Conservation (phyloP, 2,888 invertebrate species). For the Carpatolechia fugitivella region DNA sequence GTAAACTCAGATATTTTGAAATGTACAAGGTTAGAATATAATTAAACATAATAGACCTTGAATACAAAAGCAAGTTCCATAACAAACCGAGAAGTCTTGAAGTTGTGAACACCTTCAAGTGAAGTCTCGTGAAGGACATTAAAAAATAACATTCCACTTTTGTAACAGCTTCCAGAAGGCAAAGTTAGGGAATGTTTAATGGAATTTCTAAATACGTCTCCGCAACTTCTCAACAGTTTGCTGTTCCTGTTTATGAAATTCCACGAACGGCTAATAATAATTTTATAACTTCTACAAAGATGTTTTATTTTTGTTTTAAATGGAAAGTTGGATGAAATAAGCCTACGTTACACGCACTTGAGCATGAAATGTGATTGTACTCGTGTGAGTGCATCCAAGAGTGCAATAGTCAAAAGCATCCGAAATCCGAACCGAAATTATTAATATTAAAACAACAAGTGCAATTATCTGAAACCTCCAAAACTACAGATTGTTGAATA, state of each 20-base stretch:
- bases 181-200: slow-evolving; percentile 22
- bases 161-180: slow-evolving; percentile 23
- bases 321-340: too few species aligned
- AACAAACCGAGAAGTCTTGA: slow-evolving; percentile 30
- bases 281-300: background rate
- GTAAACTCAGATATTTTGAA: too few species aligned
- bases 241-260: slow-evolving; percentile 15
- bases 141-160: slow-evolving; percentile 25
- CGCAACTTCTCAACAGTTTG: slow-evolving; percentile 11
- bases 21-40: slow-evolving; percentile 1
- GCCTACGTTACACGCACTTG: too few species aligned
- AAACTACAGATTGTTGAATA: slow-evolving; percentile 41
- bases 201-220: slow-evolving; percentile 18
- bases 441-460: slow-evolving; percentile 40
- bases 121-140: slow-evolving; percentile 31
- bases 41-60: slow-evolving; percentile 25
- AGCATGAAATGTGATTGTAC: too few species aligned
- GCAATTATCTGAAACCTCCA: slow-evolving; percentile 36
- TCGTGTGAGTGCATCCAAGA: too few species aligned
- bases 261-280: slow-evolving; percentile 7
- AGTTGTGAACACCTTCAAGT: slow-evolving; percentile 21
- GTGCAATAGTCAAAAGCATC: too few species aligned
- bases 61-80: slow-evolving; percentile 32
- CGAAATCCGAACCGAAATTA: too few species aligned
- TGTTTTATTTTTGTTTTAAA: too few species aligned